phyloP scores from a whole-genome alignment of 2,113 vertebrate genomes.

The Boleophthalmus pectinirostris region DNA sequence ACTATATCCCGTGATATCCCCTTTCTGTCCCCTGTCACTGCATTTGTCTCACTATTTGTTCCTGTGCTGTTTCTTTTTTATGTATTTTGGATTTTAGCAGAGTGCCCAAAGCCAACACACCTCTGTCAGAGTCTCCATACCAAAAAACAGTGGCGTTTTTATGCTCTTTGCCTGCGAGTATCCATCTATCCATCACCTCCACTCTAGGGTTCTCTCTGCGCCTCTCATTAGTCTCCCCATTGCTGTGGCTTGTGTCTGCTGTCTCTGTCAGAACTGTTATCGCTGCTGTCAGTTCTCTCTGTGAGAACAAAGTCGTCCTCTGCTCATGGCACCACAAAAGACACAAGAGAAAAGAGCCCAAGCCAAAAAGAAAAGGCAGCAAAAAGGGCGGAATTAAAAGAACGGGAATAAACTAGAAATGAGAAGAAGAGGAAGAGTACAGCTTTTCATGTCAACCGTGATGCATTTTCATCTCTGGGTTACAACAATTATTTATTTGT shows the following conservation, averaged over 20 bases:
- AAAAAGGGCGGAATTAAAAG: slow-evolving; percentile 59
- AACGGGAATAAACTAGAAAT: slow-evolving; percentile 50
- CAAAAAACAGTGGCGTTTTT: slow-evolving; percentile 45
- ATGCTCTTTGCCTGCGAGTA: slow-evolving; percentile 40
- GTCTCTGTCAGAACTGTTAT: slow-evolving; percentile 79
- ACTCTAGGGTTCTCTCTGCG: slow-evolving; percentile 26
- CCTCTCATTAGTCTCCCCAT: slow-evolving; percentile 72
- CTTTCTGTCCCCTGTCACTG: slow-evolving; percentile 41
- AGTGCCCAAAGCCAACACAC: slow-evolving; percentile 47
- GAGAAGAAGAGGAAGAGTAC: slow-evolving; percentile 55
- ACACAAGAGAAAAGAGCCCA: slow-evolving; percentile 65
- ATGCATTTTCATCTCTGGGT: slow-evolving; percentile 71
- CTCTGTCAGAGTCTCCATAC: slow-evolving; percentile 32
- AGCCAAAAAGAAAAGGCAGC: slow-evolving; percentile 42
- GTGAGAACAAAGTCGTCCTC: slow-evolving; percentile 78
- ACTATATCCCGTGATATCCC: slow-evolving; percentile 16
- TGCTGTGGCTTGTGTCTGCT: slow-evolving; percentile 71
- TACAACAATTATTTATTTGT: slow-evolving; percentile 67
- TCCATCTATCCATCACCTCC: slow-evolving; percentile 38
- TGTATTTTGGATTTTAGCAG: slow-evolving; percentile 23
- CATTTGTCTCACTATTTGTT: slow-evolving; percentile 48
- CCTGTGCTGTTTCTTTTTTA: slow-evolving; percentile 13
- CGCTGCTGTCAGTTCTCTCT: slow-evolving; percentile 76
- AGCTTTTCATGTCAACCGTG: slow-evolving; percentile 67
- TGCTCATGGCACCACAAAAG: slow-evolving; percentile 74